Base-by-base conservation (phyloP, 2,888 invertebrate species). In the Leptinotarsa rubiginosa region DNA sequence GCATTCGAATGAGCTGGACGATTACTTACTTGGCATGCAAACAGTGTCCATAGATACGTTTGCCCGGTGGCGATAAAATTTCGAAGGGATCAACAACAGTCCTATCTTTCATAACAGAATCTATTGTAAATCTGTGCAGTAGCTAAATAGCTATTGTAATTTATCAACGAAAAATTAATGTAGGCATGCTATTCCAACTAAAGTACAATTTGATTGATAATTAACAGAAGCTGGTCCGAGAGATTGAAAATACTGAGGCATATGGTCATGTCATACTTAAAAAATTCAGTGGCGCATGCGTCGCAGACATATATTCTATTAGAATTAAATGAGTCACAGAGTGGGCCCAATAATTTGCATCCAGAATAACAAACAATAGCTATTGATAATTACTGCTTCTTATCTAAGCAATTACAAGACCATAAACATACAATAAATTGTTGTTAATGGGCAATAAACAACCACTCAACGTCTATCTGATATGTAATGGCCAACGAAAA, bases 201-300 rank as follows among this genome's bases (percentile, higher is more conserved):
- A 15, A 10, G 2, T 10, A 41, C 10, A 41, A 41, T 41, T 41
- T 41, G 41, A 41, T 41, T 2, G 10, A 12, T 41, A 10, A 41
- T 41, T 41, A 41, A 10, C 2, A 2, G 10, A 41, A 41, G 41
- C 41, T 41, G 10, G 10, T 50, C 50, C 4, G 5, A 50, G 5
- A 50, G 12, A 52, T 15, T 56, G 18, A 20, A 56, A 56, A 56
- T 25, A n/a, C 62, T 62, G 1, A 62, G 25, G 25, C 31, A 62
- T 41, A 62, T 62, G 62, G n/a, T 62, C 62, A 41, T 62, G 62
- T 62, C 31, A 41, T 7, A 41, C 62, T 62, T 62, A 41, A 31
- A 10, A 20, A 31, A 62, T n/a, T 16, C 4, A 4, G 22, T 56
- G 3, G 62, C 62, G 62, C 62, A 62, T 62, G 62, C 41, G 62